Percentiles rank a stretch among this genome's conserved stretches.
Evolutionary conservation across 1,140 invertebrate genomes (phyloP).

Genomic region (Lasioglossum baleicum): DNA sequence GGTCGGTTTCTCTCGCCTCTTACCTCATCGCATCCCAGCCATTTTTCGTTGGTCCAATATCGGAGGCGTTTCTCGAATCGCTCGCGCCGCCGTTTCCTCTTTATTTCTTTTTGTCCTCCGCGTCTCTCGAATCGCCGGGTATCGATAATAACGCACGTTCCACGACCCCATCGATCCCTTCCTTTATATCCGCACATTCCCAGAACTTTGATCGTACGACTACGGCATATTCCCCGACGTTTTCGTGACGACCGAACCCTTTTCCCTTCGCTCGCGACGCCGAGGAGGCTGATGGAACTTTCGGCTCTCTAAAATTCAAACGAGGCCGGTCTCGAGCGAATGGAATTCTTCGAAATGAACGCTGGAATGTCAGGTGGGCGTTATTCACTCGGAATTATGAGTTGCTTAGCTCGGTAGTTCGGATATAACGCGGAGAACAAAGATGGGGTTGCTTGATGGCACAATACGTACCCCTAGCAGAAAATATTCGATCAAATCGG

Average conservation of each 20-base stretch:
- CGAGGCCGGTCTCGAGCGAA: neutral
- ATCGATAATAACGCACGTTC: conserved; percentile 42
- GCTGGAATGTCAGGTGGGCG: no score
- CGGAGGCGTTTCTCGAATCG: conserved; percentile 22
- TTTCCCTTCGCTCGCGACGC: neutral
- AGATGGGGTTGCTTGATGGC: no score
- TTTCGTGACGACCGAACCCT: neutral
- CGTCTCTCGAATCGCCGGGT: neutral
- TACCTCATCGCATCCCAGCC: neutral
- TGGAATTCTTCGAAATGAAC: no score
- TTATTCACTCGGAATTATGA: no score
- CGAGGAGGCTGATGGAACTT: neutral
- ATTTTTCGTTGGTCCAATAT: conserved; percentile 42
- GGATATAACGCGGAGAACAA: no score
- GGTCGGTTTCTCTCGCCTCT: neutral
- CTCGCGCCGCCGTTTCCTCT: neutral
- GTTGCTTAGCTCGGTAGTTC: no score
- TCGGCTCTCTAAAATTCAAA: no score
- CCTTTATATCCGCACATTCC: conserved; percentile 30
- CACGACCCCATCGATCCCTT: conserved; percentile 9
- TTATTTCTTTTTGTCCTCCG: neutral
- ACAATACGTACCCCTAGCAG: no score
- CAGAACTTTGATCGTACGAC: conserved; percentile 16
- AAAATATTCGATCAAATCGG: no score
- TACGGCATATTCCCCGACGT: neutral